Base-by-base conservation (phyloP, 2,888 invertebrate species). In the Callimorpha dominula region DNA sequence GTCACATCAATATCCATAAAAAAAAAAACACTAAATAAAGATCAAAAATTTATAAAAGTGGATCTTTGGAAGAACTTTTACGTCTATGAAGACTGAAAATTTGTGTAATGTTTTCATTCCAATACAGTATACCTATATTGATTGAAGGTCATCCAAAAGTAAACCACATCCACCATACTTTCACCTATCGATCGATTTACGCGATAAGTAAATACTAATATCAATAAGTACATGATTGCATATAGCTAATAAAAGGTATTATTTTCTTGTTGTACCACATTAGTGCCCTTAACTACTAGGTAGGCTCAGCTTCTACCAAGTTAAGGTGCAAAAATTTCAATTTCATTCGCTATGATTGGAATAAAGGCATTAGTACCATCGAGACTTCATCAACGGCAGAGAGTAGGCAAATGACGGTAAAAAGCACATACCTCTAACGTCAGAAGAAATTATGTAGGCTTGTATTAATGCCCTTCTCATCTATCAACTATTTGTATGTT, bases 321-420 rank as follows among this genome's bases (percentile, higher is more conserved):
- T 20, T 50, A 4, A 1, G 7, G 11, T 69, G 71, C 67, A 76
- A 72, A 73, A 65, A 73, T 78, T 62, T 65, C 75, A 76, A 77
- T 81, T 68, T 46, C 68, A 78, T 70, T 71, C 5, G 40, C 73
- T 68, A 67, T 80, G 74, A 76, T 79, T 79, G 75, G 73, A 78
- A 75, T 77, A 77, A 73, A 78, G 65, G 65, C 78, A 84, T 76
- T 81, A 81, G 67, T 20, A 40, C 54, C 46, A 73, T 71, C 64
- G 68, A 20, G 74, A 64, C 76, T 74, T 79, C 83, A 85, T 85
- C 81, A 83, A 78, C 73, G 31, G 40, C 67, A 43, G 40, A 70
- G 80, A 74, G 70, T 80, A 80, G 73, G 83, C 80, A 87, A 86
- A 87, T 86, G 83, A 84, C 5, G 1, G 74, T 78, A 87, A 87